Evolutionary conservation across 2,113 vertebrate genomes (phyloP).

Genomic region (Pseudopodoces humilis): DNA sequence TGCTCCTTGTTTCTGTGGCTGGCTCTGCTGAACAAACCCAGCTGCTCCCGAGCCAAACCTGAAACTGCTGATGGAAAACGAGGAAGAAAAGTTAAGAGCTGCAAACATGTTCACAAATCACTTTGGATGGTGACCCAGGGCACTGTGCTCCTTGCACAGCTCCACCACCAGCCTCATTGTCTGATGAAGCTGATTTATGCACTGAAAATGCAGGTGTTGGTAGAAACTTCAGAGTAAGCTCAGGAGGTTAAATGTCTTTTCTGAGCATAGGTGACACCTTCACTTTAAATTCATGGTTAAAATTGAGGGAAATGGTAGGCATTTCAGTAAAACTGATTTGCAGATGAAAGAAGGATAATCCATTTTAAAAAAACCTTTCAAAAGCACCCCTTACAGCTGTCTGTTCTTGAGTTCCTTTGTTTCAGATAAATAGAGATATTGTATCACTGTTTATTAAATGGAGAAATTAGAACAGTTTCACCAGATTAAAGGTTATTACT

Average conservation of each 20-base stretch:
- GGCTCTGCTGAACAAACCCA: neutral
- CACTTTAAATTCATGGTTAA: neutral
- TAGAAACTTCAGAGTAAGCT: neutral
- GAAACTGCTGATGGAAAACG: neutral
- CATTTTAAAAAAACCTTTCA: neutral
- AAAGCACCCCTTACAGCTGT: neutral
- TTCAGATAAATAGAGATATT: neutral
- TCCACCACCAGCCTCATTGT: neutral
- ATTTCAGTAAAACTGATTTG: constrained; percentile 15
- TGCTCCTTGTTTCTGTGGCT: neutral
- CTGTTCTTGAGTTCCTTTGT: constrained; percentile 26
- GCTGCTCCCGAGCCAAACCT: neutral
- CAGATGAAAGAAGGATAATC: constrained; percentile 11
- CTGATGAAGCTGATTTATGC: neutral
- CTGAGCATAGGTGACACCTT: neutral
- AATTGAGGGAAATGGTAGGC: neutral
- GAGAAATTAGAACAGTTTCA: constrained; percentile 34
- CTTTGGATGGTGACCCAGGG: neutral
- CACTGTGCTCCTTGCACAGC: neutral
- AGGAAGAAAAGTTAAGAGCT: neutral
- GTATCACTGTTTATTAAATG: neutral
- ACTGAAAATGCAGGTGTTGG: neutral
- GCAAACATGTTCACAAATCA: neutral
- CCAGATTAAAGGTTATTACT: constrained; percentile 31
- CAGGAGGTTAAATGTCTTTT: neutral